Conservation (phyloP, 2,797 vertebrate genomes). For the Phrynocephalus vlangalii region DNA sequence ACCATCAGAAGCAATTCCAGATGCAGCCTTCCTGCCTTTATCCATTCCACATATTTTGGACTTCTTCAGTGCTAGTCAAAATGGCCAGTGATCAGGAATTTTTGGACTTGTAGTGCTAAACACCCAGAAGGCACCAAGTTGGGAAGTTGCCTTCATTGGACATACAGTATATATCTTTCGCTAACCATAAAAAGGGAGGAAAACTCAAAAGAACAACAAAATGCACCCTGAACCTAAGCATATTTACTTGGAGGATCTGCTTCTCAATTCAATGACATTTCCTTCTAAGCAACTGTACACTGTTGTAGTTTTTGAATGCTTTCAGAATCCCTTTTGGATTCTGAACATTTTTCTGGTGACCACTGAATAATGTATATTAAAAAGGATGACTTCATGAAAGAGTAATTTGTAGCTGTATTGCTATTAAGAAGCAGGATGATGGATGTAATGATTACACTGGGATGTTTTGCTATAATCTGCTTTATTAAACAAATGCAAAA, state of each 20-base stretch:
- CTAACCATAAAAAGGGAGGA: neutral
- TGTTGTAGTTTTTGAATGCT: conserved; percentile 21
- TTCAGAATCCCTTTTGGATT: conserved; percentile 41
- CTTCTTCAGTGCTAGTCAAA: neutral
- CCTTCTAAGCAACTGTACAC: neutral
- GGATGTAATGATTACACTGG: conserved; percentile 48
- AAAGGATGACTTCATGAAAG: conserved; percentile 44
- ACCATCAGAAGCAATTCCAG: neutral
- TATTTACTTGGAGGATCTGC: conserved; percentile 28
- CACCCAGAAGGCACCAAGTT: neutral
- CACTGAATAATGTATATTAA: conserved; percentile 59
- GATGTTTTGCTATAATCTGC: conserved; percentile 25
- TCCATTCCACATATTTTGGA: neutral
- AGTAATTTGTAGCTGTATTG: conserved; percentile 29
- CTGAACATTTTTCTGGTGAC: conserved; percentile 38
- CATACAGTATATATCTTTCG: neutral
- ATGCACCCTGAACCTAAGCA: neutral
- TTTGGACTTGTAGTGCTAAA: neutral
- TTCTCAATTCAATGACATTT: neutral
- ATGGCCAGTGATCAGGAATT: neutral
- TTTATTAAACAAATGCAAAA: conserved; percentile 39
- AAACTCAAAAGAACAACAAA: neutral
- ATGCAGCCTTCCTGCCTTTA: neutral
- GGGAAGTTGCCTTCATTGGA: neutral
- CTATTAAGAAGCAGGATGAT: conserved; percentile 41